Conservation (phyloP, 2,113 vertebrate species). For the Dasyprocta punctata region DNA sequence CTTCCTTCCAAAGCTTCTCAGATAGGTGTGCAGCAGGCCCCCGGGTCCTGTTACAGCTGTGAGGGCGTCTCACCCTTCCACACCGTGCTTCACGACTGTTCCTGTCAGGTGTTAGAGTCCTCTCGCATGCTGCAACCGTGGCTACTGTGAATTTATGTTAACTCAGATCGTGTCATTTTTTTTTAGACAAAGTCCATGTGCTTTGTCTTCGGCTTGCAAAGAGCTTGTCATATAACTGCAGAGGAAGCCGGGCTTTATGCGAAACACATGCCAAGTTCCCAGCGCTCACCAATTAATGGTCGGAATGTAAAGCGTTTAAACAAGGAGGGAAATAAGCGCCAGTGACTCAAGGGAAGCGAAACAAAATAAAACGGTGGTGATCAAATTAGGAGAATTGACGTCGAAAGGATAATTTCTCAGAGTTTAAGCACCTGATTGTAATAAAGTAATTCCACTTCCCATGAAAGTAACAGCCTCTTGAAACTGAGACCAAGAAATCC, state of each 20-base stretch:
- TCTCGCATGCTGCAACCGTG: conserved; percentile 83
- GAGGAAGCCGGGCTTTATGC: conserved; percentile 81
- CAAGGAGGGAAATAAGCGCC: background rate
- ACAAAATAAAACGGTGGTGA: conserved; percentile 12
- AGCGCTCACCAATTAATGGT: conserved; percentile 59
- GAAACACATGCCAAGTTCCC: conserved; percentile 82
- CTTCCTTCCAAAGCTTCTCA: conserved; percentile 51
- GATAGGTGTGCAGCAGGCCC: conserved; percentile 44
- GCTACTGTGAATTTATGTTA: conserved; percentile 77
- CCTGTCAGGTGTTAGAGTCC: conserved; percentile 78
- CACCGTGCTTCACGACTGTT: conserved; percentile 7
- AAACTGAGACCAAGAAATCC: background rate
- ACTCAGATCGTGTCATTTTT: conserved; percentile 64
- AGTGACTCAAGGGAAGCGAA: conserved; percentile 22
- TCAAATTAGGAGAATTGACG: background rate
- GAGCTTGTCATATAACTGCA: conserved; percentile 79
- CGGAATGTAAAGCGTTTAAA: conserved; percentile 59
- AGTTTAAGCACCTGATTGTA: background rate
- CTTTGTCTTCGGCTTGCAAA: conserved; percentile 80
- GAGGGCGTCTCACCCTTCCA: conserved; percentile 62
- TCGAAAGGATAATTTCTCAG: background rate
- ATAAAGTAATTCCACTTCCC: background rate
- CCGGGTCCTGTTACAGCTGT: conserved; percentile 7
- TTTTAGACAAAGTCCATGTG: conserved; percentile 49
- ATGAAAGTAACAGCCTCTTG: background rate